Base-by-base conservation (phyloP, 23 tunicate genomes). In the Diplosoma virens region DNA sequence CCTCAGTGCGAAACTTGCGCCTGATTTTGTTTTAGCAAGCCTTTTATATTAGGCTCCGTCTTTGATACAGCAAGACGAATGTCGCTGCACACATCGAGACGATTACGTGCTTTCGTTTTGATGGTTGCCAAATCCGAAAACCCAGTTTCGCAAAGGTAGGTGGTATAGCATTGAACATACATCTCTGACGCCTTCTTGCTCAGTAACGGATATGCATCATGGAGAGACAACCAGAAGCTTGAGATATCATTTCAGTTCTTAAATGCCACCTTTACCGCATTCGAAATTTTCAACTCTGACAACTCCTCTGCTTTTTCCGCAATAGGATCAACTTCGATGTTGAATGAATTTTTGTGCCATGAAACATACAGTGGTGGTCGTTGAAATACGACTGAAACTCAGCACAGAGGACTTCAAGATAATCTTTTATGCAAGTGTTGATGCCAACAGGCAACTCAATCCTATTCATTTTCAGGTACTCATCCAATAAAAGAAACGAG, bases 291-390 rank as follows among this genome's bases (percentile, higher is more conserved):
- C 34, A 76, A 58, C 68, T 76, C 81, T 18, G 70, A 47, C 59
- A 76, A 47, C 68, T 76, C 81, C 81, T 73, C 79, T 58, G 81
- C 81, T 76, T 76, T 50, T 76, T 76, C 81, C 22, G 67, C 81
- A 16, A 29, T 76, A 58, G 81, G 81, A 46, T 58, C 31, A 33
- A 76, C 52, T 58, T 76, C 70, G 33, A 50, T 58, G 81, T 56
- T 33, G 70, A 76, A 76, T n/a, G 81, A 48, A 18, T 76, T 50
- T 76, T 33, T 58, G 48, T 58, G 23, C 68, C 81, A 76, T 20
- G 70, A 35, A 76, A 76, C 68, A 32, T 20, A 24, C 68, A 76
- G 33, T 9, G 81, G 69, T 58, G 48, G 70, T 76, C 81, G n/a
- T 25, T 58, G 26, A 76, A 76, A 76, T 76, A 76, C 6, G 68